These are phyloP conservation scores for Sebastes dallii DNA, from an alignment of 2,797 vertebrate genomes.

Conservation along the genomic window DNA sequence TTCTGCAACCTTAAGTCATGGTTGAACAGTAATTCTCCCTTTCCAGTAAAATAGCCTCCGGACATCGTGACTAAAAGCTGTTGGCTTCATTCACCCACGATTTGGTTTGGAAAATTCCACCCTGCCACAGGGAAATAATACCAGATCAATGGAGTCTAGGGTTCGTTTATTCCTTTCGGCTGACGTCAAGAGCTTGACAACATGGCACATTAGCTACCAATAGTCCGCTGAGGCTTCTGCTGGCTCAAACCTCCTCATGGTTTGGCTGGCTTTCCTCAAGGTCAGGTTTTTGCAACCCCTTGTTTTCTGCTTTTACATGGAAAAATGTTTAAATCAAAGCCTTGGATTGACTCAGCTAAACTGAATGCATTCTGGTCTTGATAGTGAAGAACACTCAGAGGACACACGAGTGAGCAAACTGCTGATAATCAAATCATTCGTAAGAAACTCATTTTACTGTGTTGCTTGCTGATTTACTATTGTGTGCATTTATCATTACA, in stretches of 20 bases:
- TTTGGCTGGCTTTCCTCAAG: neutral
- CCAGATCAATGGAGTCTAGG: conserved; percentile 30
- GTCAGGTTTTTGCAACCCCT: neutral
- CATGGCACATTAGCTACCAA: conserved; percentile 33
- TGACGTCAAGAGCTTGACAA: conserved; percentile 34
- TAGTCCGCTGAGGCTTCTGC: conserved; percentile 1
- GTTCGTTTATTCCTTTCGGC: conserved; percentile 12
- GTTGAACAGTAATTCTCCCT: conserved; percentile 12
- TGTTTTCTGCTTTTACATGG: neutral
- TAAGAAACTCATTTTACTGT: neutral
- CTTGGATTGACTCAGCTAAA: neutral
- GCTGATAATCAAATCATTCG: neutral
- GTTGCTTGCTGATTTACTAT: neutral
- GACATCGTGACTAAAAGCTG: conserved; percentile 26
- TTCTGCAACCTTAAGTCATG: conserved; percentile 18
- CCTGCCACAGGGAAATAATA: conserved; percentile 28
- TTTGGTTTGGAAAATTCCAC: conserved; percentile 49
- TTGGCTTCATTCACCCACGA: conserved; percentile 13
- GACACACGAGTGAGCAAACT: neutral
- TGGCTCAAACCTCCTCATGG: neutral
- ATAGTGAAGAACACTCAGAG: neutral
- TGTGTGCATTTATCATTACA: neutral
- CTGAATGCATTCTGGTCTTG: neutral
- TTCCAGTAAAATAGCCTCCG: conserved; percentile 3
- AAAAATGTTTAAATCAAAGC: neutral